Base-by-base conservation (phyloP, 2,888 invertebrate genomes). In the Zygogramma bicolorata region DNA sequence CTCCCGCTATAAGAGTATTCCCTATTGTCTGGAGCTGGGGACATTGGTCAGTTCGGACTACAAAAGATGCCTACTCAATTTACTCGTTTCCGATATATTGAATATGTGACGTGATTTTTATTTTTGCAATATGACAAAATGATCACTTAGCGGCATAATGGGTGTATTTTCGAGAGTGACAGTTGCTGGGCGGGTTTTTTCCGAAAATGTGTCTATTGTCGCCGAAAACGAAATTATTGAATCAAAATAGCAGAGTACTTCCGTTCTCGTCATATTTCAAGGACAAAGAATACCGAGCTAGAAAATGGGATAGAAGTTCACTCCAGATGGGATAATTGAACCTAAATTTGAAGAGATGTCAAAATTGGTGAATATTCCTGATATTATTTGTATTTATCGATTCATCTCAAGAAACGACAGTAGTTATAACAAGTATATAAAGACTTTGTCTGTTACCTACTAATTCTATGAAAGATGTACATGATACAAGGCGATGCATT, bases 1-100 rank as follows among this genome's bases (percentile, higher is more conserved):
- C 81, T 80, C 78, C 77, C 80, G 77, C 75, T 60, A 57, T 68
- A 68, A 34, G 27, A 40, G 66, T 38, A 61, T 68, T 65, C 68
- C 72, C 72, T 69, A 71, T 75, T 73, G 68, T 73, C 67, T 75
- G 73, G 29, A 57, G 70, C 58, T 18, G 42, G 70, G 78, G 78
- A 76, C 77, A 75, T 73, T 76, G 77, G 77, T 73, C 77, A 77
- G 77, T 77, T 49, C 63, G 13, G 49, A 46, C 42, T 46, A 63
- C 63, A 63, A 63, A 63, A 46, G 63, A 65, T 61, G 29, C 68
- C 65, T 61, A 60, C 72, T 72, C 72, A 61, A 68, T 72, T 68
- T 72, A 72, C 72, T 53, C 61, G 68, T 72, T 72, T 72, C 68
- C 72, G 72, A 72, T 34, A 72, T 68, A 65, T 49, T 58, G 31